Conservation (phyloP, 1,140 invertebrate genomes). For the Rhizoglyphus robini region DNA sequence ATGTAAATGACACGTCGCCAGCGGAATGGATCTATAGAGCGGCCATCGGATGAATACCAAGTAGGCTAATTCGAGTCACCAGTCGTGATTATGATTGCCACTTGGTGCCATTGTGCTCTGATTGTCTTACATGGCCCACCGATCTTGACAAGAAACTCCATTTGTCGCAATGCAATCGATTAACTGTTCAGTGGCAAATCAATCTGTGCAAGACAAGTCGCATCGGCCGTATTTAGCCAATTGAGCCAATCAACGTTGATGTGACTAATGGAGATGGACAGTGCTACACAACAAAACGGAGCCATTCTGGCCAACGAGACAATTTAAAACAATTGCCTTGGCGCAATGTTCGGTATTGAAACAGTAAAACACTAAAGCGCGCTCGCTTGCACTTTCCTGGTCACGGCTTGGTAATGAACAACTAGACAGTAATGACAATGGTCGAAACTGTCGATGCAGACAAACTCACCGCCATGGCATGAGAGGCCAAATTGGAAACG, state of each 20-base stretch:
- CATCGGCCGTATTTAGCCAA: not conserved
- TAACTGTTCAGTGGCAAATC: not conserved
- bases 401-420: not conserved
- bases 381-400: not conserved
- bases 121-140: not conserved
- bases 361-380: not conserved
- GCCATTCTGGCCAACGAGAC: not conserved
- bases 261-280: too few species aligned
- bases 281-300: too few species aligned
- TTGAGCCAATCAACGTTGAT: too few species aligned
- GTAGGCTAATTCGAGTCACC: not conserved
- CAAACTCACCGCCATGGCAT: not conserved
- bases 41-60: not conserved
- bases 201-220: not conserved
- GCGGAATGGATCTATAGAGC: not conserved
- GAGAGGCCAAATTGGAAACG: not conserved
- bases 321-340: conserved; percentile 4
- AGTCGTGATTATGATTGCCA: not conserved
- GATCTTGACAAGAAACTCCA: not conserved
- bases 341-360: not conserved
- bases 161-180: conserved; percentile 4
- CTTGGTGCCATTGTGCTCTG: not conserved
- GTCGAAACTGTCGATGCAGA: not conserved
- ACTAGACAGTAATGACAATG: not conserved
- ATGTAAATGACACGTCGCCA: not conserved